Evolutionary conservation across 2,888 invertebrate species (phyloP).

Genomic region (Tortricodes alternella): DNA sequence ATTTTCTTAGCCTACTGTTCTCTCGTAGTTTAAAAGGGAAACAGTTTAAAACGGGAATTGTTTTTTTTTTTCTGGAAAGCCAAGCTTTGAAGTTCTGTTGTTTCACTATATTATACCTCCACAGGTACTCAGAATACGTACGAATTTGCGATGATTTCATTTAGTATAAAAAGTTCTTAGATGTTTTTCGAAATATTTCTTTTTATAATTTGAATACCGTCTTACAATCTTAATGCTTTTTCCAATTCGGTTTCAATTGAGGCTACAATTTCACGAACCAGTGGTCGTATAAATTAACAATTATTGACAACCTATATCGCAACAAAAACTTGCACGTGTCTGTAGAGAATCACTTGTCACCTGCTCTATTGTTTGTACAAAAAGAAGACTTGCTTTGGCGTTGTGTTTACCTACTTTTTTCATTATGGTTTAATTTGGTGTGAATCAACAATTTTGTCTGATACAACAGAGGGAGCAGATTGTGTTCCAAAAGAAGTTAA

Average conservation of each 20-base stretch:
- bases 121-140: constrained; percentile 1
- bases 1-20: constrained; percentile 33
- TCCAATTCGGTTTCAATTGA: constrained; percentile 1
- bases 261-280: constrained; percentile 35
- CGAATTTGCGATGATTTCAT: neutral
- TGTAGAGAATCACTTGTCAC: too few species aligned
- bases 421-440: too few species aligned
- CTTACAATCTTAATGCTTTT: constrained; percentile 7
- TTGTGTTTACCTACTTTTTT: too few species aligned
- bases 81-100: neutral
- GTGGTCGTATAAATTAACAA: constrained; percentile 34
- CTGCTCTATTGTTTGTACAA: too few species aligned
- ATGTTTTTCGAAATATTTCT: neutral
- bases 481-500: constrained; percentile 15
- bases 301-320: constrained; percentile 15
- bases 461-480: neutral
- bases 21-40: constrained; percentile 13
- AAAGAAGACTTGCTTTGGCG: too few species aligned
- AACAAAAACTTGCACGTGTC: too few species aligned
- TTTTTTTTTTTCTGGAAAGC: constrained; percentile 2
- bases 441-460: too few species aligned
- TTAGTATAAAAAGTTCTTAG: constrained; percentile 1
- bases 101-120: neutral
- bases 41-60: constrained; percentile 19
- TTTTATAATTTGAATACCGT: constrained; percentile 1